Percentiles rank a stretch among this genome's conserved stretches.
Conservation (phyloP, 1,140 invertebrate species). For the Popillia japonica region DNA sequence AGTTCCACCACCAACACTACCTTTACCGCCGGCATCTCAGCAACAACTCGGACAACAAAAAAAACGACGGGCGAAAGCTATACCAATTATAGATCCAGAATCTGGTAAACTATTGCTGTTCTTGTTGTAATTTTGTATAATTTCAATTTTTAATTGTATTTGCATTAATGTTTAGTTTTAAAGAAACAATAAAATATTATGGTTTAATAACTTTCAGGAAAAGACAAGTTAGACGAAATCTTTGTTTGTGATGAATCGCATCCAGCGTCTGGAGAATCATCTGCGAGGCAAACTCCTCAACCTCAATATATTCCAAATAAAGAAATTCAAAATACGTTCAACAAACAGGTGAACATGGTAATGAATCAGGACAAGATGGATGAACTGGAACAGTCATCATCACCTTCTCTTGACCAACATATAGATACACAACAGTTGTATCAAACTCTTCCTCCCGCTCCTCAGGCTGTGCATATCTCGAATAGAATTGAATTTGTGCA, state of each 20-base stretch:
- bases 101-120: slow-evolving; percentile 49
- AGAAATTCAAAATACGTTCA: slow-evolving; percentile 56
- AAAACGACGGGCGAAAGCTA: slow-evolving; percentile 50
- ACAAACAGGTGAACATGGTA: slow-evolving; percentile 55
- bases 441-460: slow-evolving; percentile 35
- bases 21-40: slow-evolving; percentile 31
- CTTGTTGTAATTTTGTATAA: background rate
- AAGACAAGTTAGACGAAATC: slow-evolving; percentile 53
- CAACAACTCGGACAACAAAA: slow-evolving; percentile 38
- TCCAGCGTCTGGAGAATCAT: slow-evolving; percentile 57
- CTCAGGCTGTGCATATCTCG: slow-evolving; percentile 45
- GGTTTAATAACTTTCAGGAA: slow-evolving; percentile 40
- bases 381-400: slow-evolving; percentile 37
- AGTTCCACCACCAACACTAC: slow-evolving; percentile 39
- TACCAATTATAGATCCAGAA: slow-evolving; percentile 56
- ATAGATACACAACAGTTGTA: slow-evolving; percentile 29
- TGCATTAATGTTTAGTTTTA: too few species aligned
- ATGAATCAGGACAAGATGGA: slow-evolving; percentile 48
- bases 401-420: slow-evolving; percentile 6
- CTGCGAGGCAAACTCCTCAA: slow-evolving; percentile 58
- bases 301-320: slow-evolving; percentile 51
- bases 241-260: slow-evolving; percentile 55
- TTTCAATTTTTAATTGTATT: background rate
- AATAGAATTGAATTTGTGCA: slow-evolving; percentile 50
- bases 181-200: too few species aligned